Percentiles rank a stretch among this genome's conserved stretches.
Conservation (phyloP, 2,797 vertebrate genomes). For the Hyperoplus lanceolatus region DNA sequence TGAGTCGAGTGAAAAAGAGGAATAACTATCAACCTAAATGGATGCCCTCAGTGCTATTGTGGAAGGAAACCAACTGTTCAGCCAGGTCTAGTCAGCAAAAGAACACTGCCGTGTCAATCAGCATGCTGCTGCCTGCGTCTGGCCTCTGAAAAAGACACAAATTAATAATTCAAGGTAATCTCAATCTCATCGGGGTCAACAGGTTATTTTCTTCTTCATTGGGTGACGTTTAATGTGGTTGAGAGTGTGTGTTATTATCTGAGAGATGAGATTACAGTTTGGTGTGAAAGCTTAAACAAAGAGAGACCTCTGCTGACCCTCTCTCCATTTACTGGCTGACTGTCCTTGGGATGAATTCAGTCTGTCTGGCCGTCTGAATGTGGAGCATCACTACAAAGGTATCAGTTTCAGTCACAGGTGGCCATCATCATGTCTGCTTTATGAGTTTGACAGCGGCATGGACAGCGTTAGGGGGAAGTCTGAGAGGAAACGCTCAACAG, state of each 20-base stretch:
- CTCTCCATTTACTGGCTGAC: slow-evolving; percentile 63
- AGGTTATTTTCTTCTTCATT: slow-evolving; percentile 41
- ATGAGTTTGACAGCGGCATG: slow-evolving; percentile 67
- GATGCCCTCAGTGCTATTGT: not conserved
- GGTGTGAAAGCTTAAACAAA: slow-evolving; percentile 68
- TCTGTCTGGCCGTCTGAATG: slow-evolving; percentile 59
- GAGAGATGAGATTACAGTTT: slow-evolving; percentile 77
- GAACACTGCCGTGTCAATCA: slow-evolving; percentile 23
- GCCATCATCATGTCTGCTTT: slow-evolving; percentile 62
- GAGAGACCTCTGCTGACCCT: slow-evolving; percentile 36
- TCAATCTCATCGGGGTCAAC: slow-evolving; percentile 52
- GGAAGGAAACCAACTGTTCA: not conserved
- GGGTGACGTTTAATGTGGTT: slow-evolving; percentile 4
- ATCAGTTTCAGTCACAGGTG: slow-evolving; percentile 63
- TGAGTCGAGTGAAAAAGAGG: not conserved
- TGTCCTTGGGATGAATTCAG: slow-evolving; percentile 65
- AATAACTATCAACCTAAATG: not conserved
- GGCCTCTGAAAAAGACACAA: slow-evolving; percentile 34
- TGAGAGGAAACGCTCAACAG: slow-evolving; percentile 42
- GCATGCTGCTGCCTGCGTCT: slow-evolving; percentile 11
- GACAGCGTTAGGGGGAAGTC: slow-evolving; percentile 40
- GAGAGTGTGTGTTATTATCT: slow-evolving; percentile 55
- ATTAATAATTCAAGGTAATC: slow-evolving; percentile 66
- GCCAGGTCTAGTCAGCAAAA: not conserved
- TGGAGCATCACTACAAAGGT: slow-evolving; percentile 40